These are phyloP conservation scores for Syngnathus floridae DNA, from an alignment of 2,113 vertebrate genomes.

Conservation along the genomic window DNA sequence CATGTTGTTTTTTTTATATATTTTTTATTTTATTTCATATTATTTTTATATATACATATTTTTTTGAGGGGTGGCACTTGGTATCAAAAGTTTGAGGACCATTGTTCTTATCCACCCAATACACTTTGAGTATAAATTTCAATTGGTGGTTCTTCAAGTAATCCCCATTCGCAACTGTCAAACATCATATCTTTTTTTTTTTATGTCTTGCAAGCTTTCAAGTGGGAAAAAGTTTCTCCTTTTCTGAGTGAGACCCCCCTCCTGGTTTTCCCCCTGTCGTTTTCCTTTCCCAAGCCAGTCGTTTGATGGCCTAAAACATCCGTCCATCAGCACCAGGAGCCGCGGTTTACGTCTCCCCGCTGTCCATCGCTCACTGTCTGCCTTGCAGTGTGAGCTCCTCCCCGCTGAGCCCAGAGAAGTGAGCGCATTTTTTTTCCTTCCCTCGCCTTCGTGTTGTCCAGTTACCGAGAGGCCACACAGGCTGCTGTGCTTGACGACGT, in stretches of 20 bases:
- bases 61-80: too few species aligned
- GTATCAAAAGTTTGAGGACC: too few species aligned
- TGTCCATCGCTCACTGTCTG: slow-evolving; percentile 54
- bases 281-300: slow-evolving; percentile 56
- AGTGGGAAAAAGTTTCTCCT: slow-evolving; percentile 50
- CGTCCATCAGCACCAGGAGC: slow-evolving; percentile 55
- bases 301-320: slow-evolving; percentile 69
- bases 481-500: slow-evolving; percentile 48
- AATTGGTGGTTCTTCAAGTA: background rate
- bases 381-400: slow-evolving; percentile 60
- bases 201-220: slow-evolving; percentile 44
- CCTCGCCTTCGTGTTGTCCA: slow-evolving; percentile 51
- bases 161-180: slow-evolving; percentile 42
- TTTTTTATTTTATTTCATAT: too few species aligned
- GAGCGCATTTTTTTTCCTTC: slow-evolving; percentile 26
- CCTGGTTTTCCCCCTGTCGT: slow-evolving; percentile 56
- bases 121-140: background rate
- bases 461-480: slow-evolving; percentile 56
- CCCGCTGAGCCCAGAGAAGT: slow-evolving; percentile 57
- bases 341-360: slow-evolving; percentile 56
- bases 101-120: too few species aligned
- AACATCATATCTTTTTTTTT: slow-evolving; percentile 46
- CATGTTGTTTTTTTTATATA: too few species aligned
- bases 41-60: too few species aligned
- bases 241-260: slow-evolving; percentile 36